phyloP scores from a whole-genome alignment of 2,113 vertebrate genomes.

The Tetrao urogallus region DNA sequence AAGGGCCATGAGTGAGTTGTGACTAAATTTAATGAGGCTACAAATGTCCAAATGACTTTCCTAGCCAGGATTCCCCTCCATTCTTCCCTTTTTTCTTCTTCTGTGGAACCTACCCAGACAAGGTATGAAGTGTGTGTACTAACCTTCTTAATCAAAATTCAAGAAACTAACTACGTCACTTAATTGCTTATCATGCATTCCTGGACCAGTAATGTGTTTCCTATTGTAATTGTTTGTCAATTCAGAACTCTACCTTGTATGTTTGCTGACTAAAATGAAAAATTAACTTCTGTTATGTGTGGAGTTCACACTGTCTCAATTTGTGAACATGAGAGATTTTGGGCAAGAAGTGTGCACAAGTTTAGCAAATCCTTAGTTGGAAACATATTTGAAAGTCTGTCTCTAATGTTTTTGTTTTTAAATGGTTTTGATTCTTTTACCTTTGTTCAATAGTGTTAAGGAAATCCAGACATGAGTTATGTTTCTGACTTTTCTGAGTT shows the following conservation, averaged over 20 bases:
- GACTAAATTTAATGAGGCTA: background rate
- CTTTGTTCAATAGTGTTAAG: slow-evolving; percentile 28
- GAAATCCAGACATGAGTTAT: slow-evolving; percentile 2
- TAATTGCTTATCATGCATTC: background rate
- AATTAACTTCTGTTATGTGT: background rate
- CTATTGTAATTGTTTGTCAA: background rate
- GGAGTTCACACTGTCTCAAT: background rate
- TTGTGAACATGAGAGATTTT: slow-evolving; percentile 2
- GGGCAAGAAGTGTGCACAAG: background rate
- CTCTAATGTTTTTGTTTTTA: background rate
- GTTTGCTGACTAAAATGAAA: background rate
- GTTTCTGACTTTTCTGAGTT: slow-evolving; percentile 31
- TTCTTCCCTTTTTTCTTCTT: background rate
- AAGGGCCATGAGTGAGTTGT: background rate
- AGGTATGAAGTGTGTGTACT: background rate
- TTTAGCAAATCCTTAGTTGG: background rate
- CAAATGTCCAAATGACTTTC: background rate
- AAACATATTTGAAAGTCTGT: background rate
- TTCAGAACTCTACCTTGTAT: background rate
- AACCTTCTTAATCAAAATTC: background rate
- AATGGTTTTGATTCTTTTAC: slow-evolving; percentile 26
- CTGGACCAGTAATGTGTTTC: background rate
- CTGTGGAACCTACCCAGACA: background rate
- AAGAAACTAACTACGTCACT: background rate
- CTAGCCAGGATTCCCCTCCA: background rate